These are phyloP conservation scores for Gallinago solitaria DNA, from an alignment of 2,797 vertebrate genomes.

Conservation along the genomic window DNA sequence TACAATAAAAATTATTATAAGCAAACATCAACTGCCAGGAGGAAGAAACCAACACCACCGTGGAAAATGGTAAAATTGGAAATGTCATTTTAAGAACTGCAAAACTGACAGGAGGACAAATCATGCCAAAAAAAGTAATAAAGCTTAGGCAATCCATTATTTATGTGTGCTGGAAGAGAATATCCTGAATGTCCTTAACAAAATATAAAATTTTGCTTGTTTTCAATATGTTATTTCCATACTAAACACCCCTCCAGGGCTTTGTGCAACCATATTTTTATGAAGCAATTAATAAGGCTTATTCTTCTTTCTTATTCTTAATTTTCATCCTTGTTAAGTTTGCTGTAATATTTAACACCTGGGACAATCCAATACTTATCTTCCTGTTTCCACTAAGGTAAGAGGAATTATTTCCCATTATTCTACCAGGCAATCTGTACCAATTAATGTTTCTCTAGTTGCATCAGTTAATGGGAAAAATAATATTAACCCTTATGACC, in stretches of 20 bases:
- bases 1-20: not conserved
- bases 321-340: not conserved
- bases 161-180: conserved; percentile 8
- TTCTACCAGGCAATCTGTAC: not conserved
- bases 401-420: not conserved
- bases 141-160: not conserved
- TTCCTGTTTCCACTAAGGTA: not conserved
- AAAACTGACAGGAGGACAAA: not conserved
- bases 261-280: not conserved
- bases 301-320: not conserved
- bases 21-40: not conserved
- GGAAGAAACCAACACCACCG: not conserved
- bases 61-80: not conserved
- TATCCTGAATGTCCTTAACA: not conserved
- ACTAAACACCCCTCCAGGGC: not conserved
- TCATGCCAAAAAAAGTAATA: not conserved
- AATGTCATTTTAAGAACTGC: not conserved
- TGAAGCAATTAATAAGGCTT: not conserved
- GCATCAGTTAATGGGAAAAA: not conserved
- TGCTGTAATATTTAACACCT: not conserved
- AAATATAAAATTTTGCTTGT: not conserved
- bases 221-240: not conserved
- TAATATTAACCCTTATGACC: not conserved
- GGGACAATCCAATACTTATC: not conserved
- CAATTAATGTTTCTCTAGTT: not conserved